Base-by-base conservation (phyloP, 2,797 vertebrate species). In the Spinus olivaceus region DNA sequence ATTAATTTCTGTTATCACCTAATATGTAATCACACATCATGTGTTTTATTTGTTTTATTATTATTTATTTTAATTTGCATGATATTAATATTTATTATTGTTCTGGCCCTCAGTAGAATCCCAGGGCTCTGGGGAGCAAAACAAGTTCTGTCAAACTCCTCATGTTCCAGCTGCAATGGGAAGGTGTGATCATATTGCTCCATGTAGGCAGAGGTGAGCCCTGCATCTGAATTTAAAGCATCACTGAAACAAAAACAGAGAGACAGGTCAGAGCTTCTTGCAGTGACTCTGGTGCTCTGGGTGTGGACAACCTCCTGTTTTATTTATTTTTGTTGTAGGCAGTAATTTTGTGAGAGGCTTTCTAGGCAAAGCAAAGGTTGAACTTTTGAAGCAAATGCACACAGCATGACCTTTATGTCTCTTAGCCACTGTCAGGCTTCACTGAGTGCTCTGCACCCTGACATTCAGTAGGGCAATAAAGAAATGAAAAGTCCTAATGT, bases 391-490 rank as follows among this genome's bases (percentile, higher is more conserved):
- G 93, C 74, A 96, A 95, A 94, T 64, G 84, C 94, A 94, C 81
- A 59, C 1, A 24, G 92, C 81, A 42, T 95, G 88, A 96, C 96
- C 96, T 97, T 97, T 96, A 74, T 94, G 85, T 96, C 94, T 94
- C 89, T 95, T 87, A 91, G 85, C 93, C 92, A 90, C 83, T 94
- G 95, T 91, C 94, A 95, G 91, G 95, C 91, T 90, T 94, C 74
- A 1, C 71, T 94, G 96, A 96, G 87, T 92, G 91, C 86, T 95
- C 79, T 94, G 95, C 82, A 90, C 94, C 96, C 94, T 97, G 96
- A 95, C 96, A 96, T 97, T 98, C 95, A 97, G 49, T 72, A 91
- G 79, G 88, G 91, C 86, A 96, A 97, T 97, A 97, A 97, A 97
- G 93, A 97, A 97, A 95, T 96, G 73, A 97, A 97, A 97, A 81